These are phyloP conservation scores for Parauchenoglanis ngamensis DNA, from an alignment of 2,797 vertebrate genomes.

Conservation along the genomic window DNA sequence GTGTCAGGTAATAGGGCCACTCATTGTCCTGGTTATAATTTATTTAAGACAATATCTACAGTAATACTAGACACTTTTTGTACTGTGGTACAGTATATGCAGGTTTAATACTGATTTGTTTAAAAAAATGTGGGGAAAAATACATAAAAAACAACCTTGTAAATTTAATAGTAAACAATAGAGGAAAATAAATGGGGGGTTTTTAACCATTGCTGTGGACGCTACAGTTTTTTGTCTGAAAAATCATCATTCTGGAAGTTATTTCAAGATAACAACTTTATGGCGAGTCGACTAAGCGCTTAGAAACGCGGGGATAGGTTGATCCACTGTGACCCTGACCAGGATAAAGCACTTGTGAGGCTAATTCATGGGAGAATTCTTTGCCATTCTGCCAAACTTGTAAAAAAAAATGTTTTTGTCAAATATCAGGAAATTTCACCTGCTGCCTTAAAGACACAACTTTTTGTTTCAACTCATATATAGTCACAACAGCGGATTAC, in stretches of 20 bases:
- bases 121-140: not conserved
- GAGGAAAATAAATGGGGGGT: not conserved
- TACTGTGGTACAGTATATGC: not conserved
- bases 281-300: not conserved
- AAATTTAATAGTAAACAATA: not conserved
- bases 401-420: too few relatives aligned
- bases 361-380: not conserved
- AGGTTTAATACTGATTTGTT: not conserved
- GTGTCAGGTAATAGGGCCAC: not conserved
- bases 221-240: not conserved
- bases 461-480: too few relatives aligned
- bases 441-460: too few relatives aligned
- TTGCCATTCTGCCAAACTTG: not conserved
- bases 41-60: not conserved
- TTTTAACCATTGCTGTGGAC: not conserved
- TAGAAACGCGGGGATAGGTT: too few relatives aligned
- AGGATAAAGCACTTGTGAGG: not conserved
- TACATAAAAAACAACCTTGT: not conserved
- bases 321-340: too few relatives aligned
- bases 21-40: conserved; percentile 1
- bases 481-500: too few relatives aligned
- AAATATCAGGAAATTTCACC: too few relatives aligned
- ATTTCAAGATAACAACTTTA: not conserved
- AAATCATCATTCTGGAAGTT: not conserved
- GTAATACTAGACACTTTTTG: not conserved